Base-by-base conservation (phyloP, 2,113 vertebrate genomes). In the Grallaria varia region DNA sequence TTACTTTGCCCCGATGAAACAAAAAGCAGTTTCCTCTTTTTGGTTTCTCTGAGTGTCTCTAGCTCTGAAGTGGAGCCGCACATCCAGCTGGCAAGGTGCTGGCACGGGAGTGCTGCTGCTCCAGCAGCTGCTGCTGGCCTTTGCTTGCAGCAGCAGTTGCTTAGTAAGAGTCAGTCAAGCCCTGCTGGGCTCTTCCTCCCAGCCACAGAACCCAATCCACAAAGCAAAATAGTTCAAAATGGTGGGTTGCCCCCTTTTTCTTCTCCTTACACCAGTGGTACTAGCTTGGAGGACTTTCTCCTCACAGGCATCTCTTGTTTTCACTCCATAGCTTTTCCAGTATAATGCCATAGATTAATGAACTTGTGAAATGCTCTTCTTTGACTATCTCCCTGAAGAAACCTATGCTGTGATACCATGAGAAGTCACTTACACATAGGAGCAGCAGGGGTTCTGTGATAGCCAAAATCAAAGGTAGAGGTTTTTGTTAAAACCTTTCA, bases 401-500 rank as follows among this genome's bases (percentile, higher is more conserved):
- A 35, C 1, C 8, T 91, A 55, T 93, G 58, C 55, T 79, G 13
- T 4, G 3, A 33, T 69, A 25, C 21, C 42, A 16, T 42, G 28
- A 52, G 58, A 62, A 82, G 59, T 77, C 35, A 33, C n/a, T 75
- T 45, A 10, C 10, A 50, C 39, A 17, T 33, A 66, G 20, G 40
- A 45, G 73, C 75, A 83, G 37, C 50, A 77, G 71, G 74, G 16
- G 6, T 87, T 95, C 58, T 83, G 59, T 56, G 59, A 45, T 3
- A 90, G 78, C 10, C 24, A 28, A 64, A 94, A 76, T 58, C 33
- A 83, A 79, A 73, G 39, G 30, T 55, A 45, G 28, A 75, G 37
- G 44, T 67, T 91, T 95, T 88, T 77, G 45, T 93, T 63, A 66
- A 83, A 93, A 84, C 35, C 63, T 91, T 96, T 91, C 42, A n/a